Evolutionary conservation across 2,113 vertebrate species (phyloP).

Genomic region (Hucho hucho): DNA sequence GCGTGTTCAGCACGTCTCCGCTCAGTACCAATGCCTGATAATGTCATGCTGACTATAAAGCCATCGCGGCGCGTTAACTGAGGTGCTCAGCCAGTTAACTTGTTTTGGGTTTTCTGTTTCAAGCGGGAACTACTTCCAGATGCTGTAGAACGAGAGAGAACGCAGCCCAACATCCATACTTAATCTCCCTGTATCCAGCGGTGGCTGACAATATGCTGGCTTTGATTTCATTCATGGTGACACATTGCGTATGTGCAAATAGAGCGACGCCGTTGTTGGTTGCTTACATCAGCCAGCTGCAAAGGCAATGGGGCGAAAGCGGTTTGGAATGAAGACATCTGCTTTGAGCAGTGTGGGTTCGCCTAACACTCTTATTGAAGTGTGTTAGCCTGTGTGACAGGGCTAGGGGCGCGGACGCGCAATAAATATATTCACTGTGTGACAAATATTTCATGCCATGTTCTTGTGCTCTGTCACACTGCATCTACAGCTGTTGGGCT

Average conservation of each 20-base stretch:
- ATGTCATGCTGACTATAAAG: conserved; percentile 1
- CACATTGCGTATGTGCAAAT: conserved; percentile 1
- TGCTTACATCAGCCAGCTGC: conserved; percentile 7
- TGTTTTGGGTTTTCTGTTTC: conserved; percentile 30
- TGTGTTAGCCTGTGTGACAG: conserved; percentile 40
- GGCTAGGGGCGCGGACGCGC: conserved; percentile 27
- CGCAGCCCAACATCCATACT: not conserved
- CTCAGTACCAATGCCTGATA: conserved; percentile 1
- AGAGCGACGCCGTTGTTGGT: not conserved
- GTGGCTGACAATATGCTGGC: not conserved
- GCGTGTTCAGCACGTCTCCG: not conserved
- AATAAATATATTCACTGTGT: conserved; percentile 57
- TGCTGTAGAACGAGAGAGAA: conserved; percentile 1
- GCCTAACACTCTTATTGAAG: conserved; percentile 40
- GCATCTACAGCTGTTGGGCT: conserved; percentile 56
- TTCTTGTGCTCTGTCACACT: conserved; percentile 60
- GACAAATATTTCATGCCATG: conserved; percentile 61
- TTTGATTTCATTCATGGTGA: conserved; percentile 10
- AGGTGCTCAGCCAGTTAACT: conserved; percentile 31
- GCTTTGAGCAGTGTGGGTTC: conserved; percentile 22
- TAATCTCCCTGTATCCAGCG: not conserved
- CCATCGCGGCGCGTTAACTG: conserved; percentile 17
- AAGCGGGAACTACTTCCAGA: conserved; percentile 29
- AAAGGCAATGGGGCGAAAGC: conserved; percentile 11
- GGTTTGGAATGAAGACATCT: conserved; percentile 58